phyloP scores from a whole-genome alignment of 2,888 invertebrate genomes.

The Isotomurus palustris region DNA sequence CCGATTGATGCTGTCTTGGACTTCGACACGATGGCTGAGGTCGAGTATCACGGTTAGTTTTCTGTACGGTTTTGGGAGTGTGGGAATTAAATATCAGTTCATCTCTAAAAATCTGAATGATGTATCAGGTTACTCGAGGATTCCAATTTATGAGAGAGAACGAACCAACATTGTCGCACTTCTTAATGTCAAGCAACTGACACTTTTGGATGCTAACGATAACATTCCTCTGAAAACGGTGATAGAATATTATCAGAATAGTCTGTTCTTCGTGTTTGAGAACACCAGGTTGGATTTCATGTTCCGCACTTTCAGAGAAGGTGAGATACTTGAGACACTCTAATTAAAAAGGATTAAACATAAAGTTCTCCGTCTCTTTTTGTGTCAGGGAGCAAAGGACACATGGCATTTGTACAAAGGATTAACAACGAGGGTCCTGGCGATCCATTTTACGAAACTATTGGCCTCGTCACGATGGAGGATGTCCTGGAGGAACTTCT shows the following conservation, averaged over 20 bases:
- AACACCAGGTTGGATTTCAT: slow-evolving; percentile 32
- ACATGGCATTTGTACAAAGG: slow-evolving; percentile 29
- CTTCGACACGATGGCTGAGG: slow-evolving; percentile 93
- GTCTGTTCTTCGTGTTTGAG: slow-evolving; percentile 33
- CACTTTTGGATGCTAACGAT: slow-evolving; percentile 19
- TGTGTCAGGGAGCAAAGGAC: slow-evolving; percentile 18
- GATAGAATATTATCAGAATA: slow-evolving; percentile 16
- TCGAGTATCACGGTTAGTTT: slow-evolving; percentile 74
- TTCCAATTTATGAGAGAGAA: slow-evolving; percentile 77
- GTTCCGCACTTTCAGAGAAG: slow-evolving; percentile 29
- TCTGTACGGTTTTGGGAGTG: background rate
- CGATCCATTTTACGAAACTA: slow-evolving; percentile 21
- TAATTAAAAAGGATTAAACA: background rate
- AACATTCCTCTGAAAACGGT: slow-evolving; percentile 18
- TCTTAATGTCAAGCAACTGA: slow-evolving; percentile 27
- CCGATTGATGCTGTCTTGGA: slow-evolving; percentile 81
- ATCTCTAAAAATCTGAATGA: too few relatives aligned
- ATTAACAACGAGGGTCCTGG: slow-evolving; percentile 23
- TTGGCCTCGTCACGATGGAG: slow-evolving; percentile 26
- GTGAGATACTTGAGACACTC: slow-evolving; percentile 2
- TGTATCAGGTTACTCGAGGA: slow-evolving; percentile 77
- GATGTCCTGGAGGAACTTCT: slow-evolving; percentile 29
- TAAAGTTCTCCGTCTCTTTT: background rate
- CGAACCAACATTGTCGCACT: slow-evolving; percentile 22
- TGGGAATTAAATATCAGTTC: too few relatives aligned